Base-by-base conservation (phyloP, 2,888 invertebrate genomes). In the Phoenoteleia sp. region DNA sequence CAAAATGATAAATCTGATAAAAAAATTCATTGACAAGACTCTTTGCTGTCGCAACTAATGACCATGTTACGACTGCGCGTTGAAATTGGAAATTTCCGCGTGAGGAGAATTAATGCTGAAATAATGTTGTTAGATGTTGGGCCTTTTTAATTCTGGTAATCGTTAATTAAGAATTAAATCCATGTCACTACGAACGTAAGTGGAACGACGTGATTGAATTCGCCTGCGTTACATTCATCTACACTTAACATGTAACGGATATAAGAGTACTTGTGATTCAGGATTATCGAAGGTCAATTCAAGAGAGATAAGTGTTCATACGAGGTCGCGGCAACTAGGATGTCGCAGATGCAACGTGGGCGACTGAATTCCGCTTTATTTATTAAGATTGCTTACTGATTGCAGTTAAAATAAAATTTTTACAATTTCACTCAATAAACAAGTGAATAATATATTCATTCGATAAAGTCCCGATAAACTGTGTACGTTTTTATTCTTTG, bases 251-350 rank as follows among this genome's bases (percentile, higher is more conserved):
- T 58, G 47, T 76, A 64, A 71, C 64, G 72, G 56, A 66, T 72
- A 66, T 45, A 39, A 58, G 77, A 72, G 58, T 45, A n/a, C 52
- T 33, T 45, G 66, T 67, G 72, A 72, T 83, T 77, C 82, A 83
- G 82, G 77, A 83, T 83, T 77, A 77, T 77, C 82, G 83, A 79
- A 83, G 83, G 83, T 79, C 83, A 77, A 77, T 74, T 62, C 29
- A 47, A 42, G 45, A 47, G 60, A 72, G 83, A 83, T 77, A 83
- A 77, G 74, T 77, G 72, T 52, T 60, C 54, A 66, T 58, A 23
- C 76, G 83, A 83, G 83, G 83, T 74, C 83, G 77, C 72, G 49
- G 33, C 64, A 81, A 81, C 71, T 29, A 81, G 82, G 82, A 82
- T 76, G 82, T 76, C 66, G 13, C 66, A 6, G 36, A 27, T 23